Conservation (phyloP, 2,888 invertebrate species). For the Crocallis elinguaria region DNA sequence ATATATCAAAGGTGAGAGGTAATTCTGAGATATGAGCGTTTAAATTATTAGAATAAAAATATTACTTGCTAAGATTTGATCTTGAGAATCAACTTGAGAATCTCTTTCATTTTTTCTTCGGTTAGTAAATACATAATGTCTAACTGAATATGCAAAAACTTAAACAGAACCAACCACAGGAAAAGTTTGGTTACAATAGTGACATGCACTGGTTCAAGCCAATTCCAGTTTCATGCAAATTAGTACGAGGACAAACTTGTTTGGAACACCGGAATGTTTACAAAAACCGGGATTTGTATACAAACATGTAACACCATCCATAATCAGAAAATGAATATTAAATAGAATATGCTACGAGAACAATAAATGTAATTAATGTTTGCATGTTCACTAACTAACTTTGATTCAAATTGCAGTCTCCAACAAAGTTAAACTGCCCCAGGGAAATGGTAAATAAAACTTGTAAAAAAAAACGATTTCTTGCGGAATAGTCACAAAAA, state of each 20-base stretch:
- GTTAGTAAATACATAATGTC: constrained; percentile 12
- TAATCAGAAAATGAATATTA: constrained; percentile 21
- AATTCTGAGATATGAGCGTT: too few species aligned
- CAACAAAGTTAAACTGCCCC: neutral
- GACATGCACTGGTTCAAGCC: constrained; percentile 55
- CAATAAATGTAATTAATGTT: neutral
- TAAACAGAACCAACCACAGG: constrained; percentile 47
- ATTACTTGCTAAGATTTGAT: too few species aligned
- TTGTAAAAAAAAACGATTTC: neutral
- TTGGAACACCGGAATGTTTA: constrained; percentile 23
- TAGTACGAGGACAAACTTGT: constrained; percentile 38
- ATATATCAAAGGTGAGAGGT: too few species aligned
- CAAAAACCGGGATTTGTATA: constrained; percentile 37
- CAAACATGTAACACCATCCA: constrained; percentile 8
- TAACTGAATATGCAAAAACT: constrained; percentile 35
- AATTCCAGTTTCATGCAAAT: constrained; percentile 73
- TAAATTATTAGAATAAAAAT: too few species aligned
- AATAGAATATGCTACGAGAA: neutral
- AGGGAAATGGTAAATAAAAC: too few species aligned
- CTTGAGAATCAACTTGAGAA: too few species aligned
- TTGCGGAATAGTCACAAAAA: constrained; percentile 29
- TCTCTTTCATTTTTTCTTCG: too few species aligned
- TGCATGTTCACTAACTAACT: neutral
- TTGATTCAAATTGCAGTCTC: neutral
- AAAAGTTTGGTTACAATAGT: constrained; percentile 61